These are phyloP conservation scores for Rhincodon typus DNA, from an alignment of 2,797 vertebrate species.

Conservation along the genomic window DNA sequence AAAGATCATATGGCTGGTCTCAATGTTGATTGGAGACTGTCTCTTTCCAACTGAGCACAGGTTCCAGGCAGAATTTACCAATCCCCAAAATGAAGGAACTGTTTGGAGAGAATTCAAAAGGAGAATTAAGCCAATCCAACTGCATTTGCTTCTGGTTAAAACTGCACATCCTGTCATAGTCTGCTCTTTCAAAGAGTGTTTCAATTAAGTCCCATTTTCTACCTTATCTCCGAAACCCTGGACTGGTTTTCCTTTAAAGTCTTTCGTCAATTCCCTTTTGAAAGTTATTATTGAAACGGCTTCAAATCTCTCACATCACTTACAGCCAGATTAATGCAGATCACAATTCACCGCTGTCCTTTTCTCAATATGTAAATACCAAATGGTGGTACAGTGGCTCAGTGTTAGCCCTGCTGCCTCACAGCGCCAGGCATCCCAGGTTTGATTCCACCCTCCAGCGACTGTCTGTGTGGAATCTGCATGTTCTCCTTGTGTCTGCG, in stretches of 20 bases:
- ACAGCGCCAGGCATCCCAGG: no score
- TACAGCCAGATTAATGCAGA: not conserved
- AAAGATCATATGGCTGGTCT: constrained; percentile 99
- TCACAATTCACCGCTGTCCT: no score
- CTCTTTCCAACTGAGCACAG: constrained; percentile 95
- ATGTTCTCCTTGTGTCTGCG: no score
- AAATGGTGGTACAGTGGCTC: no score
- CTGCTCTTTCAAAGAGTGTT: no score
- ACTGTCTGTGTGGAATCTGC: no score
- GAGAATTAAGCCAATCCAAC: constrained; percentile 22
- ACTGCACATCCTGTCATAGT: not conserved
- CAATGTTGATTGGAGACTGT: constrained; percentile 96
- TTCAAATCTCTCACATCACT: no score
- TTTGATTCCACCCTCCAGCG: no score
- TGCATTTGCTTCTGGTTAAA: not conserved
- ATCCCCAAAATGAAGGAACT: constrained; percentile 98
- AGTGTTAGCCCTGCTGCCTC: no score
- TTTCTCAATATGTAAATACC: no score
- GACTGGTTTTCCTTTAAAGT: no score
- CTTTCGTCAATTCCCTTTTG: not conserved
- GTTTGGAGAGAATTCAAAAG: constrained; percentile 40
- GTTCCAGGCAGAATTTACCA: constrained; percentile 99
- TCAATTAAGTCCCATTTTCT: no score
- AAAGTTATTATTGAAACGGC: not conserved
- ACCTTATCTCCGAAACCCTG: not conserved